Evolutionary conservation across 2,797 vertebrate genomes (phyloP), one percentile per base, ranked within the genome.

Genomic region (Sebastiscus tertius): DNA sequence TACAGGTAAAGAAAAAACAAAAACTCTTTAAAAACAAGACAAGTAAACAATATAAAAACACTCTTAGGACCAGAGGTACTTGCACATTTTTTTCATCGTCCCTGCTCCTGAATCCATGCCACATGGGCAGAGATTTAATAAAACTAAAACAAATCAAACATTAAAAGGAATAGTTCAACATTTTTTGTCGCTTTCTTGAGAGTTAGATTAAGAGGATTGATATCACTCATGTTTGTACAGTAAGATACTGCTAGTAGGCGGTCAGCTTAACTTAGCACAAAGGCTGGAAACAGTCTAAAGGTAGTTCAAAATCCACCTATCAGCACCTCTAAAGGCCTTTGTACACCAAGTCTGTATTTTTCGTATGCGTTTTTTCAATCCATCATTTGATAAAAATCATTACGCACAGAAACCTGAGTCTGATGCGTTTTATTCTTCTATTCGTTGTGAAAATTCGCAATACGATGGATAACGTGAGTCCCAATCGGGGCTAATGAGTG

Each of bases 1-100:
- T 87, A 91, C 87, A 93, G 6, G 69, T 55, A 26, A 63, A 26
- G 12, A 62, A 79, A 3, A 63, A 63, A 42, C n/a, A 42, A 73
- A 26, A 63, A 12, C 2, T 72, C 24, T 72, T 29, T 58, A 69
- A 74, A 76, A 75, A 66, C 72, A 81, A 61, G 1, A 62, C 34
- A 49, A 27, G 2, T 58, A 72, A 81, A 81, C 8, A 82, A 59
- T 31, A 66, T 55, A 66, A 72, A 90, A 84, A 78, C 9, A 89
- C 8, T 54, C 72, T 58, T 24, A 86, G 26, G 4, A 79, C 13
- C 16, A 72, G 8, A 62, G 22, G 55, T 73, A 58, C 65, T 72
- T 73, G 22, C 49, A 70, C 22, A 62, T 62, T 58, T 46, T 29
- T 69, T 55, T 33, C 27, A 69, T 33, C 46, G 58, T 71, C 24